Evolutionary conservation across 2,888 invertebrate species (phyloP).

Genomic region (Frankliniella intonsa): DNA sequence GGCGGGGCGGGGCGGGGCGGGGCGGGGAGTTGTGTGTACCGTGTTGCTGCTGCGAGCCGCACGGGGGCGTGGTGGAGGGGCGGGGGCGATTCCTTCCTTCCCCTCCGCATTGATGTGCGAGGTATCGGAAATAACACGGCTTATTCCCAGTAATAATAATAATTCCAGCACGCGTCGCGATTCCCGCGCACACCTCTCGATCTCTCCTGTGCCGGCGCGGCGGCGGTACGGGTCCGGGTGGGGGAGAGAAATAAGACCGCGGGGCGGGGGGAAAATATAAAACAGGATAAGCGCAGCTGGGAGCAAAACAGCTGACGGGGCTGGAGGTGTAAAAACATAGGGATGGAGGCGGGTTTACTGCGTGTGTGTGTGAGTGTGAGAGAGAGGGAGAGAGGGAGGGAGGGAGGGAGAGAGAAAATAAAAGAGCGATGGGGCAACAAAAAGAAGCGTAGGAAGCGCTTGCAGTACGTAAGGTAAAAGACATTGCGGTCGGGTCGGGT

Average conservation of each 20-base stretch:
- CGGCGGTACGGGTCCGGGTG: too few species aligned
- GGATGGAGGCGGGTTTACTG: too few species aligned
- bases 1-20: neutral
- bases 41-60: too few species aligned
- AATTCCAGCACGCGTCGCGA: too few species aligned
- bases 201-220: too few species aligned
- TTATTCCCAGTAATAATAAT: too few species aligned
- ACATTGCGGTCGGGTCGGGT: neutral
- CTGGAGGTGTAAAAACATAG: neutral
- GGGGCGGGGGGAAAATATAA: neutral
- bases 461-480: neutral
- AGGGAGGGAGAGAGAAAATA: neutral
- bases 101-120: too few species aligned
- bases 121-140: too few species aligned
- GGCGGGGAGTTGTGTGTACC: neutral
- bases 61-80: too few species aligned
- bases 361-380: neutral
- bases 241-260: neutral
- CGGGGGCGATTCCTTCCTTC: too few species aligned
- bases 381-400: neutral
- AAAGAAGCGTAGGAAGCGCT: neutral
- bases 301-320: neutral
- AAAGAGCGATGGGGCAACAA: neutral
- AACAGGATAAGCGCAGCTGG: neutral
- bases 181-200: too few species aligned